Percentiles rank a stretch among this genome's conserved stretches.
Evolutionary conservation across 2,797 vertebrate genomes (phyloP).

Genomic region (Anabas testudineus): DNA sequence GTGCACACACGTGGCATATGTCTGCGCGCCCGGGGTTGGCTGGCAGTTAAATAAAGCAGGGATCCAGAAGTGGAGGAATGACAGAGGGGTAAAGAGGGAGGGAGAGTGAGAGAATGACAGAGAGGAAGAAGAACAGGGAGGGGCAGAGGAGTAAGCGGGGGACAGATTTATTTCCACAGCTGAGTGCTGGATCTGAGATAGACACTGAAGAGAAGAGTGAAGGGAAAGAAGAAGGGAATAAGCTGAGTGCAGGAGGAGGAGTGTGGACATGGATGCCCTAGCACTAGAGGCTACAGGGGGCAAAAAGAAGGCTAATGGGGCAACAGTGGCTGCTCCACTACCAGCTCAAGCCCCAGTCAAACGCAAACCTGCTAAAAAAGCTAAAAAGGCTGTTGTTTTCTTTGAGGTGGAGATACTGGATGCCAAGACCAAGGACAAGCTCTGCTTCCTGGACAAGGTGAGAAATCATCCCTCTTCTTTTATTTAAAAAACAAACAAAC

Average conservation of each 20-base stretch:
- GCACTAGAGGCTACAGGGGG: constrained; percentile 83
- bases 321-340: background rate
- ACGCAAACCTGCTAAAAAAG: constrained; percentile 87
- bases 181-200: constrained; percentile 64
- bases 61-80: constrained; percentile 70
- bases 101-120: constrained; percentile 61
- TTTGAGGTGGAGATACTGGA: constrained; percentile 99
- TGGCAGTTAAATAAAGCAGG: constrained; percentile 78
- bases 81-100: constrained; percentile 46
- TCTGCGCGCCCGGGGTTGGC: constrained; percentile 37
- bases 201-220: constrained; percentile 50
- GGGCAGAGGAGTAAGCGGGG: constrained; percentile 33
- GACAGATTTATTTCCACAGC: constrained; percentile 84
- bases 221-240: constrained; percentile 42
- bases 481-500: no score
- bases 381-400: constrained; percentile 94
- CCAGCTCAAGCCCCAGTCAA: constrained; percentile 69
- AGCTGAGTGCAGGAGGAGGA: constrained; percentile 57
- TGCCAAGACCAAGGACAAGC: constrained; percentile 94
- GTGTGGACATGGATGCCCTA: constrained; percentile 84
- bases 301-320: constrained; percentile 73
- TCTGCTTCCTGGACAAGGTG: constrained; percentile 98
- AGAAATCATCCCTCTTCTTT: constrained; percentile 30
- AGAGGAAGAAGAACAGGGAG: constrained; percentile 58
- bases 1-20: constrained; percentile 53